Conservation (phyloP, 2,113 vertebrate species). For the Protomyctophum bolini region DNA sequence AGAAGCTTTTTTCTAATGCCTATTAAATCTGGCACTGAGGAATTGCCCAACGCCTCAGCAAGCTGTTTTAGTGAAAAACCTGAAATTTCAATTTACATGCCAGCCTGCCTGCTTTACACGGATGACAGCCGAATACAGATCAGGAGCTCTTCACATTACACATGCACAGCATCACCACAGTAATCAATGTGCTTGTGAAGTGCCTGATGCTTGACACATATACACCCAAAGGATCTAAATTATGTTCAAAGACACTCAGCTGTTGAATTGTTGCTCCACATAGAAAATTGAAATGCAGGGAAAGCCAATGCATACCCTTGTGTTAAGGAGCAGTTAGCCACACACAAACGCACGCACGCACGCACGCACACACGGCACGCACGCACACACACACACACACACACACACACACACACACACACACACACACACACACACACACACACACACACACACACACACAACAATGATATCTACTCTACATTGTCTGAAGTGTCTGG, state of each 20-base stretch:
- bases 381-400: too few relatives aligned
- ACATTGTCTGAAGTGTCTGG: too few relatives aligned
- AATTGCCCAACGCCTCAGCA: conserved; percentile 18
- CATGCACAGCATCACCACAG: conserved; percentile 5
- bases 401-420: too few relatives aligned
- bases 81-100: conserved; percentile 24
- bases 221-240: background rate
- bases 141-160: conserved; percentile 10
- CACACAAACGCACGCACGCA: too few relatives aligned
- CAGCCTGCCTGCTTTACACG: conserved; percentile 24
- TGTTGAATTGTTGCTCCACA: background rate
- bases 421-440: too few relatives aligned
- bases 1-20: conserved; percentile 2
- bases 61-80: conserved; percentile 20
- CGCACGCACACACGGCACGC: too few relatives aligned
- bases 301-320: background rate
- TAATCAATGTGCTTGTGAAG: background rate
- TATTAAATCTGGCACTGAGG: conserved; percentile 5
- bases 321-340: background rate
- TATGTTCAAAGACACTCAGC: background rate
- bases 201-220: background rate
- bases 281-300: background rate
- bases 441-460: too few relatives aligned
- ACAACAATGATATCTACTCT: too few relatives aligned
- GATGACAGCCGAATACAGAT: conserved; percentile 47